Evolutionary conservation across 2,888 invertebrate genomes (phyloP).

Genomic region (Lysandra coridon): DNA sequence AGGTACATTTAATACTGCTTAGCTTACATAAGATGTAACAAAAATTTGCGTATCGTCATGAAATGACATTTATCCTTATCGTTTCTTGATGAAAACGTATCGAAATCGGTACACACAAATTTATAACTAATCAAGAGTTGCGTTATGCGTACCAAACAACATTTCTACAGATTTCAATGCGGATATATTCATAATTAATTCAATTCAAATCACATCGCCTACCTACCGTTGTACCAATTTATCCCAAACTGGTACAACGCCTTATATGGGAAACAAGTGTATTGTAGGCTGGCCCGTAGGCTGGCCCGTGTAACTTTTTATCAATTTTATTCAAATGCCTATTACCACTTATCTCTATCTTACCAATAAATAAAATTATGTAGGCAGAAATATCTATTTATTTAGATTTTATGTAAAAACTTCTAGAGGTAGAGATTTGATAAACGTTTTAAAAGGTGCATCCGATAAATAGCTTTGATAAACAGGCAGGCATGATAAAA

Average conservation of each 20-base stretch:
- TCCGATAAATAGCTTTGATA: background rate
- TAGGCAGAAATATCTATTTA: background rate
- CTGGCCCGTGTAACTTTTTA: constrained; percentile 28
- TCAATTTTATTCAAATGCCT: constrained; percentile 16
- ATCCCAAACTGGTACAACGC: constrained; percentile 54
- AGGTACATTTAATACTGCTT: no score
- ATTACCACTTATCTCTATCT: constrained; percentile 3
- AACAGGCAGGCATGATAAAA: background rate
- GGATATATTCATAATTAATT: constrained; percentile 66
- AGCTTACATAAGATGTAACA: no score
- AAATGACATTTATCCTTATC: no score
- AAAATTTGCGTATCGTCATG: no score
- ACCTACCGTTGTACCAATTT: constrained; percentile 62
- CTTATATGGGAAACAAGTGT: constrained; percentile 59
- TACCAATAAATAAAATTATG: constrained; percentile 1
- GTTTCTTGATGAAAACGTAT: no score
- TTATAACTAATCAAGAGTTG: background rate
- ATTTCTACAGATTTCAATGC: background rate
- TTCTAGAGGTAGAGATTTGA: background rate
- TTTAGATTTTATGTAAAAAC: background rate
- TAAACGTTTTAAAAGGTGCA: background rate
- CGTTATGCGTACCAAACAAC: background rate
- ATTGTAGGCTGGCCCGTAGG: constrained; percentile 46
- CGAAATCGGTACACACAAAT: no score
- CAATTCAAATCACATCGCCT: constrained; percentile 76